Evolutionary conservation across 2,797 vertebrate species (phyloP).

Genomic region (Oreochromis grahami): DNA sequence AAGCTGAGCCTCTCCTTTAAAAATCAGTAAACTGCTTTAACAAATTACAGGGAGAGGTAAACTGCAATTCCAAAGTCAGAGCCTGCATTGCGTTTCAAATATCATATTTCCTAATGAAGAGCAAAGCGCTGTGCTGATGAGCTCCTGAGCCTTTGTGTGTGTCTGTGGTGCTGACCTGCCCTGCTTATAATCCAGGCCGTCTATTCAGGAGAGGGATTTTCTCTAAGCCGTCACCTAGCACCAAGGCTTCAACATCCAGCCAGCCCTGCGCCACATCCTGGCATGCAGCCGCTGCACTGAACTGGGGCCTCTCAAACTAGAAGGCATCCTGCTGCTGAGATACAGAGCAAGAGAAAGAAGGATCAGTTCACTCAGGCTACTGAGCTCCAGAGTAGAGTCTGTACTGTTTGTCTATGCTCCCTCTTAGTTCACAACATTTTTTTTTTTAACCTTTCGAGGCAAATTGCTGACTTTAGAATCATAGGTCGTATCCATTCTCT

Average conservation of each 20-base stretch:
- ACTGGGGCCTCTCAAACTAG: slow-evolving; percentile 33
- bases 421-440: not conserved
- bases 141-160: not conserved
- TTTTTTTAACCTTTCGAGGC: not conserved
- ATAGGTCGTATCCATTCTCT: not conserved
- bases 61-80: not conserved
- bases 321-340: slow-evolving; percentile 48
- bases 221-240: slow-evolving; percentile 63
- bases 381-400: slow-evolving; percentile 32
- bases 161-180: slow-evolving; percentile 34
- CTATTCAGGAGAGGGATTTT: slow-evolving; percentile 67
- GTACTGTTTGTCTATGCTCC: slow-evolving; percentile 10
- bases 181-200: slow-evolving; percentile 50
- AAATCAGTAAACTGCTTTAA: not conserved
- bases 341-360: not conserved
- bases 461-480: not conserved
- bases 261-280: slow-evolving; percentile 47
- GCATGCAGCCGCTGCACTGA: slow-evolving; percentile 34
- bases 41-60: slow-evolving; percentile 4
- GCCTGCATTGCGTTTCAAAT: slow-evolving; percentile 8
- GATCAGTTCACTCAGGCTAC: slow-evolving; percentile 19
- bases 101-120: slow-evolving; percentile 12
- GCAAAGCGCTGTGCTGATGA: not conserved
- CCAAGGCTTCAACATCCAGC: slow-evolving; percentile 27
- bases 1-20: slow-evolving; percentile 43